Base-by-base conservation (phyloP, 2,113 vertebrate species). In the Chlamydotis undulata region DNA sequence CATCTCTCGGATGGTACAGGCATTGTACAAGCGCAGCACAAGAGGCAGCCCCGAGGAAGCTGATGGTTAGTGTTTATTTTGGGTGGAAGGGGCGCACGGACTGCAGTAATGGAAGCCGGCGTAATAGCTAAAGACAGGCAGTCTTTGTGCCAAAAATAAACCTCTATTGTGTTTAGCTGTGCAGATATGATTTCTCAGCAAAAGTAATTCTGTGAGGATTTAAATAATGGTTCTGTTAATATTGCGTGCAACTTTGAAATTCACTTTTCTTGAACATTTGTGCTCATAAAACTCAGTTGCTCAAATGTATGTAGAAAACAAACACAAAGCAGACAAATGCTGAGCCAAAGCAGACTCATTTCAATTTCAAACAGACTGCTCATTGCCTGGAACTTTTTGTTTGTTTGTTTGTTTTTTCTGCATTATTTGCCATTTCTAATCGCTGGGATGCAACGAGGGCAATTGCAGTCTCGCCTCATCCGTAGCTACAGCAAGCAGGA, bases 181-280 rank as follows among this genome's bases (percentile, higher is more conserved):
- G 55, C 41, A 76, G 92, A 61, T 87, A 17, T 35, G 83, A 81
- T 83, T 87, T 49, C 73, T 86, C 94, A 93, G 88, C 90, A 81
- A 19, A 92, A 84, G 73, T 57, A 71, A 68, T 90, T 96, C 69
- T 71, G 64, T 56, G 80, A 81, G 78, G 74, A 75, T 89, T 89
- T 80, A 78, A 92, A n/a, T 90, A 71, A 90, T 68, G 68, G 78
- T 89, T 85, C 76, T 92, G 63, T 82, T 96, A 90, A 89, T 89
- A 70, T 50, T 16, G 16, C 5, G 9, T 70, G 71, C 52, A 78
- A 47, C 79, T 94, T 75, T 52, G 71, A 84, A 94, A 82, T 90
- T 71, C 77, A 39, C 80, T 94, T 89, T 60, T 56, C 77, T 61
- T 53, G 55, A 92, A 35, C 37, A 9, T 85, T 94, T 59, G 71